A percentile compares a stretch with the other conserved stretches of the same genome.
phyloP scores from a whole-genome alignment of 2,888 invertebrate genomes.

The Cremastinae sp. region DNA sequence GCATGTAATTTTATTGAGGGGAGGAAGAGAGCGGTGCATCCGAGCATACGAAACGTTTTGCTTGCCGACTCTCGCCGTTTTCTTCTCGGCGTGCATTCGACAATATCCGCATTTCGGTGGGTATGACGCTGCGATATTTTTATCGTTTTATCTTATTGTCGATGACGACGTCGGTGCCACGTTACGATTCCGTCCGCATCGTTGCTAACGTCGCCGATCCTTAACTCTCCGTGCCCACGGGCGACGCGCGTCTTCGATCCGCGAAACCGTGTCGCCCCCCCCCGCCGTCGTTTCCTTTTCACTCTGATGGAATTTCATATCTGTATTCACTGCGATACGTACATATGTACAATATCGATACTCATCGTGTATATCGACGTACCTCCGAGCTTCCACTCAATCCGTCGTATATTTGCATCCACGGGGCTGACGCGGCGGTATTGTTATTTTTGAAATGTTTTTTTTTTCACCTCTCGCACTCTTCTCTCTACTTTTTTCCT shows the following conservation, averaged over 20 bases:
- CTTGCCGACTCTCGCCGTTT: slow-evolving; percentile 5
- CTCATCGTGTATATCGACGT: slow-evolving; percentile 21
- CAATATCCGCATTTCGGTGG: slow-evolving; percentile 63
- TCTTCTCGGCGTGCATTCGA: slow-evolving; percentile 37
- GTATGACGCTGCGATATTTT: slow-evolving; percentile 66
- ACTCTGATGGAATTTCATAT: neutral
- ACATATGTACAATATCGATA: slow-evolving; percentile 3
- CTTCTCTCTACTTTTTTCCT: neutral
- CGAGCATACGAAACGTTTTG: neutral
- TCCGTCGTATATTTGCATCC: slow-evolving; percentile 27
- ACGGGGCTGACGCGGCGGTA: slow-evolving; percentile 9
- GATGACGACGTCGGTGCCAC: slow-evolving; percentile 34
- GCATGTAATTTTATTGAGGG: slow-evolving; percentile 26
- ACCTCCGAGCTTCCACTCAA: slow-evolving; percentile 8
- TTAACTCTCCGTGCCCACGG: slow-evolving; percentile 56
- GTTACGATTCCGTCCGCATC: slow-evolving; percentile 54
- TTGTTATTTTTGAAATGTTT: too few relatives aligned
- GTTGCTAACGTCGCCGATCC: slow-evolving; percentile 58
- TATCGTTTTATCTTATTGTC: slow-evolving; percentile 62
- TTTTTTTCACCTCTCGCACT: too few relatives aligned
- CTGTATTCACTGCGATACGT: neutral
- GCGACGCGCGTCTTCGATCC: slow-evolving; percentile 48
- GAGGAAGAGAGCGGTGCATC: slow-evolving; percentile 5
- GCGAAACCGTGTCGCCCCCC: slow-evolving; percentile 7
- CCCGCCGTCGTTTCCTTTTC: neutral